These are phyloP conservation scores for Aporrectodea caliginosa DNA, from an alignment of 1,140 invertebrate species.

Conservation along the genomic window DNA sequence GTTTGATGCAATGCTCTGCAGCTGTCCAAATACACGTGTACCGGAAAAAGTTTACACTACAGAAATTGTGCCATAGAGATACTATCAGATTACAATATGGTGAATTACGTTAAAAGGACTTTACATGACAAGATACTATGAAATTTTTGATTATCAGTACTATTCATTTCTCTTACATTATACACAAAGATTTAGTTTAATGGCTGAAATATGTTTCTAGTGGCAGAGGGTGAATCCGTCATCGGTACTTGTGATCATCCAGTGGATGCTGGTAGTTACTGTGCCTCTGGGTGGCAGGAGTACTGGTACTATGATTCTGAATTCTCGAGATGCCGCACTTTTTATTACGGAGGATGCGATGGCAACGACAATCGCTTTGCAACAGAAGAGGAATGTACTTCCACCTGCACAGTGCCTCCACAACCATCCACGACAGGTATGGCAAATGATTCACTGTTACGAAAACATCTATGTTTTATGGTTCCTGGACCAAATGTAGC, in stretches of 20 bases:
- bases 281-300: conserved; percentile 60
- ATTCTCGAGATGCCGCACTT: conserved; percentile 84
- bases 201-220: background rate
- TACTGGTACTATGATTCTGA: conserved; percentile 80
- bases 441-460: too few species aligned
- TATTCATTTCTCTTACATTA: background rate
- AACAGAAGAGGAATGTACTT: conserved; percentile 70
- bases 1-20: too few species aligned
- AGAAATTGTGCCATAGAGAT: too few species aligned
- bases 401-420: conserved; percentile 63
- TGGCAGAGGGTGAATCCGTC: background rate
- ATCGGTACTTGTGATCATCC: background rate
- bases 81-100: too few species aligned
- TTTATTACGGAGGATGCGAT: conserved; percentile 88
- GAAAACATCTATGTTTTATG: too few species aligned
- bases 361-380: conserved; percentile 85
- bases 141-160: too few species aligned
- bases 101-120: too few species aligned
- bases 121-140: too few species aligned
- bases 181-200: background rate
- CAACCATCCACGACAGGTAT: too few species aligned
- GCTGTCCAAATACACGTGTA: too few species aligned
- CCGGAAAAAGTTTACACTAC: too few species aligned
- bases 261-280: background rate
- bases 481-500: too few species aligned